Evolutionary conservation across 2,888 invertebrate species (phyloP), one percentile per base, ranked within the genome.

Genomic region (Drosophila algonquin): DNA sequence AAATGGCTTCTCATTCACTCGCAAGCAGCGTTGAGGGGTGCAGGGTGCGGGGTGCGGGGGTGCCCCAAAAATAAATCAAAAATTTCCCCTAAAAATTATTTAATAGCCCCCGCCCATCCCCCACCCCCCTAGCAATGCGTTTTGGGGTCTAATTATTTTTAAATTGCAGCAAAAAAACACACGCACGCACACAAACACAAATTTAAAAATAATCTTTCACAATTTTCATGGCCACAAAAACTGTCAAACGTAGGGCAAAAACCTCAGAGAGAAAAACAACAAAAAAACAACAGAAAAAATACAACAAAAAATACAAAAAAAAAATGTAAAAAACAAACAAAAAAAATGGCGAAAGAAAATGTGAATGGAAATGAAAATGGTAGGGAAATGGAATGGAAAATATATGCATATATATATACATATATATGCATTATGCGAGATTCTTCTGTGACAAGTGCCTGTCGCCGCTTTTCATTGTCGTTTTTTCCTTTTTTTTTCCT

Each of bases 161-260:
- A 72, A 72, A 72, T 72, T 72, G 73, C 71, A 63, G 50, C 21
- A 64, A 45, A 72, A 27, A 51, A 14, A 70, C 21, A 53, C 21
- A 21, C 3, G 21, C 21, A 21, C 21, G 3, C 21, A 21, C 21
- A 21, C 21, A 21, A 21, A 21, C 3, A 54, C 21, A 62, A 70
- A 63, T 77, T 57, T 82, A 82, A 75, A 82, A 86, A 82, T 86
- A 82, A 79, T 86, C 80, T 86, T 80, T 79, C 75, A 79, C 77
- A 71, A 64, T 80, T 77, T 82, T 82, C 81, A 82, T 80, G 83
- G 81, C 81, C 59, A 52, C 58, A 59, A 67, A 73, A 58, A 71
- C 45, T 63, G 55, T 51, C 63, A 57, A 57, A 9, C 54, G 68
- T 65, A 83, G 86, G 75, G 75, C 80, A 59, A 73, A 78, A 71